A percentile compares a stretch with the other conserved stretches of the same genome.
Evolutionary conservation across 2,113 vertebrate genomes (phyloP).

Genomic region (Lophotis ruficrista): DNA sequence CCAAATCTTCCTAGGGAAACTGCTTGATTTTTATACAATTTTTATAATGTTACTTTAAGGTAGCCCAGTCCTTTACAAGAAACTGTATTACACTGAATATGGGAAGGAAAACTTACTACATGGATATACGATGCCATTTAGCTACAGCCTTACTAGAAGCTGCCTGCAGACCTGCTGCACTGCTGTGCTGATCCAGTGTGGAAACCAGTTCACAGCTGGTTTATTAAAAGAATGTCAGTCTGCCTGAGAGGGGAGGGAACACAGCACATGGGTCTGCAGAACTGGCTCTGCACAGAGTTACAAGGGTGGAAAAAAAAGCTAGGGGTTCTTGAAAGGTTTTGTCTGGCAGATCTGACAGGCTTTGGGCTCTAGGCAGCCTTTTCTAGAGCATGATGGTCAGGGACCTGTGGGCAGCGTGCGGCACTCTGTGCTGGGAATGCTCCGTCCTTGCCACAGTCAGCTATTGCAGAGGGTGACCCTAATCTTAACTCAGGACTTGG

Average conservation of each 20-base stretch:
- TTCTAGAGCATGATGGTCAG: rapidly evolving
- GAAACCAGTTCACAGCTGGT: not conserved
- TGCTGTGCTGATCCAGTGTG: not conserved
- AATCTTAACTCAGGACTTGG: not conserved
- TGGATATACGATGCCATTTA: not conserved
- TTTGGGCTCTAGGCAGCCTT: not conserved
- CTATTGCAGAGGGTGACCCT: not conserved
- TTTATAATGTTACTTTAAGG: not conserved
- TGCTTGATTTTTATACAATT: not conserved
- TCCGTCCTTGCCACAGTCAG: not conserved
- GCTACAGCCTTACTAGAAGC: not conserved
- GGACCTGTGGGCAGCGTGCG: not conserved
- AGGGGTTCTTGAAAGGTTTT: not conserved
- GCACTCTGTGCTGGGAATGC: not conserved
- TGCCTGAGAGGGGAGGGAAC: not conserved
- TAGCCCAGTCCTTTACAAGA: not conserved
- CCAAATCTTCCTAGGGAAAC: not conserved
- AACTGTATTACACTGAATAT: not conserved
- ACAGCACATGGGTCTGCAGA: not conserved
- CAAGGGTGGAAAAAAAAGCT: not conserved
- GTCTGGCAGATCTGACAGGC: not conserved
- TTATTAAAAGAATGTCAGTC: not conserved
- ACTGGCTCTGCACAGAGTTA: not conserved
- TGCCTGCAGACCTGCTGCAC: not conserved
- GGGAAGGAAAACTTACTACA: not conserved